Evolutionary conservation across 2,113 vertebrate species (phyloP).

Genomic region (Emydura subglobosa): DNA sequence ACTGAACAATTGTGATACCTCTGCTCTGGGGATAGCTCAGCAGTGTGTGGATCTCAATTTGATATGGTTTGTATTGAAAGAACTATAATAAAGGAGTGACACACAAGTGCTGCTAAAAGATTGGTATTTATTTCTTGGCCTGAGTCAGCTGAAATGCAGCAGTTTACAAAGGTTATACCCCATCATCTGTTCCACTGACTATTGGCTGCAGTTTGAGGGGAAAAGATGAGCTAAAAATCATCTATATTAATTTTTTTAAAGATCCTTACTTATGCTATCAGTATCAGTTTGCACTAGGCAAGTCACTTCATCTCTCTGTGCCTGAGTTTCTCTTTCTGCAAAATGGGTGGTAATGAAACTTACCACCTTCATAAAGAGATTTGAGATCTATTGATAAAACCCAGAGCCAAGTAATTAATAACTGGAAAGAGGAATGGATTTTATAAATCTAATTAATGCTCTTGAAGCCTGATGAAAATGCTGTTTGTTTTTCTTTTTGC

Average conservation of each 20-base stretch:
- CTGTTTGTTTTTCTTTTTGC: not conserved
- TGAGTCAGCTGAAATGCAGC: not conserved
- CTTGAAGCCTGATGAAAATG: not conserved
- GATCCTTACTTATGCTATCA: too few relatives aligned
- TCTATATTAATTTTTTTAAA: not conserved
- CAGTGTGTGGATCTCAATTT: not conserved
- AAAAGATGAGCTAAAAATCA: not conserved
- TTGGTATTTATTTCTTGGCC: not conserved
- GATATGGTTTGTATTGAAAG: not conserved
- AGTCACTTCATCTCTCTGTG: not conserved
- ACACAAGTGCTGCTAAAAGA: not conserved
- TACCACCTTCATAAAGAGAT: not conserved
- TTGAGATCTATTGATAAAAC: not conserved
- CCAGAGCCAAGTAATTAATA: not conserved
- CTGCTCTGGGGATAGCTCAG: not conserved
- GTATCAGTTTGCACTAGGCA: not conserved
- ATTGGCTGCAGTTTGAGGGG: not conserved
- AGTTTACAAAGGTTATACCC: not conserved
- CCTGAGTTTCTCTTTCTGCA: not conserved
- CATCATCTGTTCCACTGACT: not conserved
- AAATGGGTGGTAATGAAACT: not conserved
- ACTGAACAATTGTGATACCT: not conserved
- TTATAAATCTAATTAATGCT: not conserved
- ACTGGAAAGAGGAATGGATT: not conserved
- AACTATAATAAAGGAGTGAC: not conserved